Conservation (phyloP, 2,113 vertebrate genomes). For the Platanista minor region DNA sequence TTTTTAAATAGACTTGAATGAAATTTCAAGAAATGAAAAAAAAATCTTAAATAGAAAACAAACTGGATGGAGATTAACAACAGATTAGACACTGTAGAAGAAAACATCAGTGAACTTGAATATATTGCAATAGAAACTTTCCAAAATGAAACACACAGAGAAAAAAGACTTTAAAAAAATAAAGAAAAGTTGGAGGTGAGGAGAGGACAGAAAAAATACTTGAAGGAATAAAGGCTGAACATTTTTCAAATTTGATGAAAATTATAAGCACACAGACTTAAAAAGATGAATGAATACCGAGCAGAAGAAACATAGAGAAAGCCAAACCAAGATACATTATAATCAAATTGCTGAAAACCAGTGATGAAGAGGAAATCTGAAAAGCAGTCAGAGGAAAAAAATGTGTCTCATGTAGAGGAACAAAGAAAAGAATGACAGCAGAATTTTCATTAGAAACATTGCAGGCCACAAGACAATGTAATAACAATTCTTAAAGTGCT, state of each 20-base stretch:
- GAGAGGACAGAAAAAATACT: not conserved
- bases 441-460: not conserved
- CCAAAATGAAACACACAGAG: not conserved
- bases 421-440: not conserved
- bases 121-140: not conserved
- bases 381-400: not conserved
- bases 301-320: not conserved
- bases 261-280: not conserved
- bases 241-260: not conserved
- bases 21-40: not conserved
- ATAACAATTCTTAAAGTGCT: not conserved
- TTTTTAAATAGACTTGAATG: not conserved
- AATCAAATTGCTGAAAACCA: constrained; percentile 20
- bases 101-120: not conserved
- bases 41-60: not conserved
- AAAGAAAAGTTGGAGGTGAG: not conserved
- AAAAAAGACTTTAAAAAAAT: not conserved
- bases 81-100: not conserved
- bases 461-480: not conserved
- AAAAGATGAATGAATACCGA: not conserved
- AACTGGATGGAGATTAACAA: not conserved
- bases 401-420: not conserved
- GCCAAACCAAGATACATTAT: not conserved
- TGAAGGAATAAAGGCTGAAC: not conserved
- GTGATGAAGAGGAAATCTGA: not conserved